These are phyloP conservation scores for Leucophenga maculata DNA, from an alignment of 2,888 invertebrate species.

Conservation along the genomic window DNA sequence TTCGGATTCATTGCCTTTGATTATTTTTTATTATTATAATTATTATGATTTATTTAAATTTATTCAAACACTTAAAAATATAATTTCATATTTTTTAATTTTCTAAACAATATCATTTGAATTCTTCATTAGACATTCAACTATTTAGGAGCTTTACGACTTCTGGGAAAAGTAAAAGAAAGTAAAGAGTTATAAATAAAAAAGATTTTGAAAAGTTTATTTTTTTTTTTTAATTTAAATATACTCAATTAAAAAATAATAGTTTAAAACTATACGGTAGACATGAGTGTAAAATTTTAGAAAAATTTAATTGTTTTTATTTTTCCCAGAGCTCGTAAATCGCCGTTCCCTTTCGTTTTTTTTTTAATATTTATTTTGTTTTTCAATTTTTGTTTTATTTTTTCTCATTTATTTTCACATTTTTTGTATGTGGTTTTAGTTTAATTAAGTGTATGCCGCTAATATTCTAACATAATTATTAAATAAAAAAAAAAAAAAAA, in stretches of 20 bases:
- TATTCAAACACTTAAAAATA: not conserved
- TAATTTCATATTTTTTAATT: not conserved
- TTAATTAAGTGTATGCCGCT: constrained; percentile 59
- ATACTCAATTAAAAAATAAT: too few relatives aligned
- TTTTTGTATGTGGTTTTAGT: constrained; percentile 14
- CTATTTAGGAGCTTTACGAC: not conserved
- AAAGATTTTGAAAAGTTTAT: too few relatives aligned
- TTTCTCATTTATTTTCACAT: constrained; percentile 20
- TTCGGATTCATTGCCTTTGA: constrained; percentile 1
- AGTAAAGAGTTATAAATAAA: too few relatives aligned
- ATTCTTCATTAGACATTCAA: not conserved
- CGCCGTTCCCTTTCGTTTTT: constrained; percentile 23
- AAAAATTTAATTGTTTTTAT: too few relatives aligned
- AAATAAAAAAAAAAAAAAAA: not conserved
- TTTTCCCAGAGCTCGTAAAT: too few relatives aligned
- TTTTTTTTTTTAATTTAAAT: too few relatives aligned
- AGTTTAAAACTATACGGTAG: too few relatives aligned
- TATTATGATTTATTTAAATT: not conserved
- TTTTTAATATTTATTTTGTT: constrained; percentile 31
- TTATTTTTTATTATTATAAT: constrained; percentile 15
- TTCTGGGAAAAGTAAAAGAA: not conserved
- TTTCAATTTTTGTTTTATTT: not conserved
- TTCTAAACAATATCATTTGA: not conserved
- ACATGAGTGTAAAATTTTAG: too few relatives aligned
- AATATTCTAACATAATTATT: constrained; percentile 53